Percentiles rank a stretch among this genome's conserved stretches.
phyloP scores from a whole-genome alignment of 2,888 invertebrate species.

The Cryptus armator region DNA sequence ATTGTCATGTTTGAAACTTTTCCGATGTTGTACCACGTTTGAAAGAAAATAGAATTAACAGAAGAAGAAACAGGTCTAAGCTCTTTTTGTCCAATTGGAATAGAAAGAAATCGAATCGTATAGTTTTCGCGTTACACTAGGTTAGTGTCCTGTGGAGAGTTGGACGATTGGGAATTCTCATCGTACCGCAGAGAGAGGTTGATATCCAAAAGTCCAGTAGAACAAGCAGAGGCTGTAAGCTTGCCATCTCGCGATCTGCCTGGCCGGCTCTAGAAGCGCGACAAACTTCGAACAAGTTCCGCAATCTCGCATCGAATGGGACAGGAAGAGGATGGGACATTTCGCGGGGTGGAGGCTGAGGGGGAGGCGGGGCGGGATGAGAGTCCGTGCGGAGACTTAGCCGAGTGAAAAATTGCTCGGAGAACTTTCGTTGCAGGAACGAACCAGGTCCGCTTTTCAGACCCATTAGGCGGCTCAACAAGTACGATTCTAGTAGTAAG shows the following conservation, averaged over 20 bases:
- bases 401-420: conserved; percentile 83
- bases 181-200: conserved; percentile 2
- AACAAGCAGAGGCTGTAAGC: conserved; percentile 36
- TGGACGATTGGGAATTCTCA: conserved; percentile 33
- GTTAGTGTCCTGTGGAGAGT: conserved; percentile 5
- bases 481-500: conserved; percentile 73
- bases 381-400: conserved; percentile 74
- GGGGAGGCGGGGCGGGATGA: conserved; percentile 26
- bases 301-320: conserved; percentile 82
- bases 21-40: background rate
- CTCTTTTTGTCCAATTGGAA: conserved; percentile 29
- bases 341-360: conserved; percentile 29
- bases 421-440: conserved; percentile 77
- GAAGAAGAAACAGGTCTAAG: conserved; percentile 15
- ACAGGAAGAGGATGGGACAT: conserved; percentile 7
- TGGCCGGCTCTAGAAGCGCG: conserved; percentile 61
- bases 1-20: background rate
- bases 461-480: conserved; percentile 83
- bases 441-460: conserved; percentile 73
- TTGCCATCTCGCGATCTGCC: conserved; percentile 38
- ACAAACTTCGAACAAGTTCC: conserved; percentile 82
- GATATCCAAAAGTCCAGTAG: conserved; percentile 41
- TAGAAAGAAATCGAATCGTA: conserved; percentile 20
- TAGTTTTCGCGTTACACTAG: conserved; percentile 13
- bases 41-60: background rate